These are phyloP conservation scores for Notolabrus celidotus DNA, from an alignment of 2,797 vertebrate genomes.

Conservation along the genomic window DNA sequence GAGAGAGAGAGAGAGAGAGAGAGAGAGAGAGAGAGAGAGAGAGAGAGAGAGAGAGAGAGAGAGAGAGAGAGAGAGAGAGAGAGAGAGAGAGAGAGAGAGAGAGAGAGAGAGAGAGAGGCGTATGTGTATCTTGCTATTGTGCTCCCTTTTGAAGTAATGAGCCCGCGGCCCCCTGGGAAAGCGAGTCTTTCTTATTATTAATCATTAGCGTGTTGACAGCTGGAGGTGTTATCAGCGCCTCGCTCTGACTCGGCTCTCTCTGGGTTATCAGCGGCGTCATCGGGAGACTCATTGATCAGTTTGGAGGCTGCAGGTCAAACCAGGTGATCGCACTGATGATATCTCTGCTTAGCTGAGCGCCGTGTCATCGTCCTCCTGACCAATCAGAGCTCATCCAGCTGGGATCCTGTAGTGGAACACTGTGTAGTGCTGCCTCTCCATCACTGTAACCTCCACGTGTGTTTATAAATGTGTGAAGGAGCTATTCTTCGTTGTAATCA, in stretches of 20 bases:
- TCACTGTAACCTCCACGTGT: no score
- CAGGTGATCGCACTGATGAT: not conserved
- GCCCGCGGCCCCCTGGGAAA: slow-evolving; percentile 59
- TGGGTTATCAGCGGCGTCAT: slow-evolving; percentile 22
- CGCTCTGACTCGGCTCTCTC: not conserved
- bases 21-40: slow-evolving; percentile 24
- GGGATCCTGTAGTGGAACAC: no score
- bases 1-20: slow-evolving; percentile 15
- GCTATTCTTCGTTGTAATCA: no score
- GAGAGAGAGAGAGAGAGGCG: slow-evolving; percentile 19
- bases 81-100: not conserved
- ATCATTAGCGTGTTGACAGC: slow-evolving; percentile 55
- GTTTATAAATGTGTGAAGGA: no score
- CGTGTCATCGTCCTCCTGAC: not conserved
- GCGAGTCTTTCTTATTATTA: slow-evolving; percentile 56
- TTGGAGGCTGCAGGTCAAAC: not conserved
- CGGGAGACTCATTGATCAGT: slow-evolving; percentile 3
- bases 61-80: slow-evolving; percentile 5
- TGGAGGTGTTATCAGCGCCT: slow-evolving; percentile 32
- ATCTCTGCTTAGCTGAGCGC: not conserved
- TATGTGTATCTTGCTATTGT: slow-evolving; percentile 18
- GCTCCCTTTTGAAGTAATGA: slow-evolving; percentile 51
- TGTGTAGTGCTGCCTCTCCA: no score
- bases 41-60: slow-evolving; percentile 7
- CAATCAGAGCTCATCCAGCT: not conserved